A percentile compares a stretch with the other conserved stretches of the same genome.
Evolutionary conservation across 2,888 invertebrate genomes (phyloP).

Genomic region (Opisthograptis luteolata): DNA sequence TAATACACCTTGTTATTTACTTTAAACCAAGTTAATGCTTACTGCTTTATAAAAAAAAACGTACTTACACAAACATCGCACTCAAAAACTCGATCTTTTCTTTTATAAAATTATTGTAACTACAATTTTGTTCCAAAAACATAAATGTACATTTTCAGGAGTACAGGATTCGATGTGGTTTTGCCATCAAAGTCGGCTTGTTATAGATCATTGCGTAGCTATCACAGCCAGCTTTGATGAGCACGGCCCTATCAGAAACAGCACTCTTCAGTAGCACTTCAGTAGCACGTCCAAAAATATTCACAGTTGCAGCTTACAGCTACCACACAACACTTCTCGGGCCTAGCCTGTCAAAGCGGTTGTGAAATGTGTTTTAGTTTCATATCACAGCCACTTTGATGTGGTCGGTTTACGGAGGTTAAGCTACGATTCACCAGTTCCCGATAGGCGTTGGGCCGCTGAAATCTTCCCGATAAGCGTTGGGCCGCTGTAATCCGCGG

Average conservation of each 20-base stretch:
- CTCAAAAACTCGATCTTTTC: neutral
- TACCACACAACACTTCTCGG: constrained; percentile 62
- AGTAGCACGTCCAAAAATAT: neutral
- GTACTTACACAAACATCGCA: too few relatives aligned
- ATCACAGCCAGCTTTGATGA: constrained; percentile 99
- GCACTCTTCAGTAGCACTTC: constrained; percentile 6
- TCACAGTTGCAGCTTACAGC: constrained; percentile 6
- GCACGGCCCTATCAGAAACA: constrained; percentile 86
- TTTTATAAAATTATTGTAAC: neutral
- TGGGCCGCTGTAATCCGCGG: constrained; percentile 50
- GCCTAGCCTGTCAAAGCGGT: constrained; percentile 93
- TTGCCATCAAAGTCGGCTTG: constrained; percentile 92
- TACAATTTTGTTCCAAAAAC: neutral
- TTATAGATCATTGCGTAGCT: constrained; percentile 89
- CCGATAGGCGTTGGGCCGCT: neutral
- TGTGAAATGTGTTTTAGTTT: constrained; percentile 89
- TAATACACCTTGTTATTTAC: too few relatives aligned
- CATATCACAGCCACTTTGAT: constrained; percentile 99
- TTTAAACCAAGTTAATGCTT: too few relatives aligned
- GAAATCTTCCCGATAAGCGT: neutral
- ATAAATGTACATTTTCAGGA: constrained; percentile 36
- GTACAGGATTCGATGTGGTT: constrained; percentile 68
- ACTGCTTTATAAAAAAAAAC: too few relatives aligned
- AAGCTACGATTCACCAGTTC: constrained; percentile 5
- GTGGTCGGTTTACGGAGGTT: constrained; percentile 87